These are phyloP conservation scores for Siniperca scherzeri DNA, from an alignment of 2,797 vertebrate genomes.

Conservation along the genomic window DNA sequence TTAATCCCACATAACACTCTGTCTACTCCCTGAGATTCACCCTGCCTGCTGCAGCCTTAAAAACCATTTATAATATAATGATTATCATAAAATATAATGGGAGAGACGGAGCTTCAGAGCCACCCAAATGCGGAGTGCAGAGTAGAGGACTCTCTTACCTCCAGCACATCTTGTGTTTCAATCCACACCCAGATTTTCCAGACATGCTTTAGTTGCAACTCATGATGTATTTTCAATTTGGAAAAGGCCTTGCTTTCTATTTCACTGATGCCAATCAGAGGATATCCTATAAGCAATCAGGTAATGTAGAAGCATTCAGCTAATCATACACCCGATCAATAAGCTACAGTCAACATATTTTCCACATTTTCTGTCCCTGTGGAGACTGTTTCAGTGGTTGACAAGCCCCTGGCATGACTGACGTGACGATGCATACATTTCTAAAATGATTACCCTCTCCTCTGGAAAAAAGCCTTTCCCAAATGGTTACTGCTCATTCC, in stretches of 20 bases:
- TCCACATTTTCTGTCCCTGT: neutral
- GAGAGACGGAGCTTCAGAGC: constrained; percentile 3
- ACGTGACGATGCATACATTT: neutral
- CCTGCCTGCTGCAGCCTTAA: constrained; percentile 10
- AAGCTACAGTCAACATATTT: neutral
- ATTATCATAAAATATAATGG: constrained; percentile 46
- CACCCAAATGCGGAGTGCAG: neutral
- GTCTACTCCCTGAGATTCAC: constrained; percentile 15
- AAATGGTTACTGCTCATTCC: neutral
- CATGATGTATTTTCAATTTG: constrained; percentile 28
- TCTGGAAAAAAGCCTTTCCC: neutral
- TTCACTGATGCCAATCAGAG: constrained; percentile 18
- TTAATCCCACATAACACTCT: constrained; percentile 33
- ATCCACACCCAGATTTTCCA: constrained; percentile 28
- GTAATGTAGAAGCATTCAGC: constrained; percentile 39
- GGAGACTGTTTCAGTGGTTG: neutral
- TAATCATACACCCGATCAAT: constrained; percentile 45
- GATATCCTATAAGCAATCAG: constrained; percentile 23
- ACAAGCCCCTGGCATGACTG: neutral
- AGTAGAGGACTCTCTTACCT: constrained; percentile 3
- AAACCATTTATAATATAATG: constrained; percentile 34
- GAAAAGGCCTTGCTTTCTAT: neutral
- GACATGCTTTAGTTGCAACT: neutral
- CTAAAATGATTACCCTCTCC: neutral
- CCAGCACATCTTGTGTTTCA: constrained; percentile 32